These are phyloP conservation scores for Lamproptera curius DNA, from an alignment of 2,888 invertebrate species.

Conservation along the genomic window DNA sequence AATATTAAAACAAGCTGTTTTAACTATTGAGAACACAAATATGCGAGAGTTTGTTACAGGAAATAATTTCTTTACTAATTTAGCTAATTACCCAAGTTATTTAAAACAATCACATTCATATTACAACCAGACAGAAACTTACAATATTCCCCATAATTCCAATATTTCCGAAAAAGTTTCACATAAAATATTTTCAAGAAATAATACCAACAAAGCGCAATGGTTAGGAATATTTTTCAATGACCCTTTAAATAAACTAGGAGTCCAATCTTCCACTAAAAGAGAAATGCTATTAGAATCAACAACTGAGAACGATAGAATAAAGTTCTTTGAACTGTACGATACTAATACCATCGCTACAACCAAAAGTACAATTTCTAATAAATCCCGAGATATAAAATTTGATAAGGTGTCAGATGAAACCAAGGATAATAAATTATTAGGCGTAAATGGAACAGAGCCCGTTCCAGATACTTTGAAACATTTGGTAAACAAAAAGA, in stretches of 20 bases:
- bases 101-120: neutral
- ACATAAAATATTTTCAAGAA: slow-evolving; percentile 8
- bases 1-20: slow-evolving; percentile 29
- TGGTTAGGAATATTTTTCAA: slow-evolving; percentile 18
- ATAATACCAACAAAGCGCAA: slow-evolving; percentile 8
- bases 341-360: slow-evolving; percentile 42
- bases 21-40: slow-evolving; percentile 34
- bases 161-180: slow-evolving; percentile 16
- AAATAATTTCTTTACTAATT: slow-evolving; percentile 6
- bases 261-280: neutral
- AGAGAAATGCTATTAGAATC: slow-evolving; percentile 5
- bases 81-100: slow-evolving; percentile 1
- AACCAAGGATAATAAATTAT: too few species aligned
- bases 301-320: slow-evolving; percentile 43
- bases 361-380: too few species aligned
- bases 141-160: neutral
- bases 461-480: slow-evolving; percentile 23
- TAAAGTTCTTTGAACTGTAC: slow-evolving; percentile 65
- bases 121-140: slow-evolving; percentile 3
- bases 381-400: too few species aligned
- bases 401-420: too few species aligned
- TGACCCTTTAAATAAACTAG: slow-evolving; percentile 10
- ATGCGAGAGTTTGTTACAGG: slow-evolving; percentile 19
- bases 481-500: slow-evolving; percentile 23
- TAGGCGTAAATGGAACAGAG: neutral